A percentile compares a stretch with the other conserved stretches of the same genome.
Evolutionary conservation across 2,113 vertebrate species (phyloP).

Genomic region (Pterocles burchelli): DNA sequence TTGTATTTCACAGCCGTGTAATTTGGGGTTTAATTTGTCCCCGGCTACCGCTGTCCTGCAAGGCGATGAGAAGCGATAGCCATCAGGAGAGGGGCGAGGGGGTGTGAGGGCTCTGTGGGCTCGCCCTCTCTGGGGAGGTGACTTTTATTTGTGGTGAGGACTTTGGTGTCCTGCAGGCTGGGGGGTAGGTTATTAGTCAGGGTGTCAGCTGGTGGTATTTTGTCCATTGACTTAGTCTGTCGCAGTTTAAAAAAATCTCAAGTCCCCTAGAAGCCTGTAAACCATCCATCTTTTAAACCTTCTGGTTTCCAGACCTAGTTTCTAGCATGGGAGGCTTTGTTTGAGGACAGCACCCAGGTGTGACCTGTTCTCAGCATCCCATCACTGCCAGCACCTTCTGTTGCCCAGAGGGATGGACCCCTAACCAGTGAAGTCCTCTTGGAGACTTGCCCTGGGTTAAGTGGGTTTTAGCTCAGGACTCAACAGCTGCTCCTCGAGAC

Average conservation of each 20-base stretch:
- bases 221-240: background rate
- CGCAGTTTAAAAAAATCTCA: background rate
- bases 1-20: constrained; percentile 53
- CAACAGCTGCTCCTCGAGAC: background rate
- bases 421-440: rapidly evolving
- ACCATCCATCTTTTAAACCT: background rate
- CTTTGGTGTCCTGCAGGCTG: background rate
- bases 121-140: background rate
- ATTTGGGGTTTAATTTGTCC: constrained; percentile 37
- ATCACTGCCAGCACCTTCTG: rapidly evolving
- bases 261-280: background rate
- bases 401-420: background rate
- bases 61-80: background rate
- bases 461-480: background rate
- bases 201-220: background rate
- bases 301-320: background rate
- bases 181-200: background rate
- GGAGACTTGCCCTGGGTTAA: rapidly evolving
- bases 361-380: background rate
- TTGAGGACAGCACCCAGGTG: background rate
- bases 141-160: rapidly evolving
- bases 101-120: background rate
- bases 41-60: background rate
- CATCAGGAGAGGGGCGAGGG: background rate
- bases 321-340: background rate